Evolutionary conservation across 2,113 vertebrate species (phyloP), one percentile per base, ranked within the genome.

Genomic region (Coptodon rendalli): DNA sequence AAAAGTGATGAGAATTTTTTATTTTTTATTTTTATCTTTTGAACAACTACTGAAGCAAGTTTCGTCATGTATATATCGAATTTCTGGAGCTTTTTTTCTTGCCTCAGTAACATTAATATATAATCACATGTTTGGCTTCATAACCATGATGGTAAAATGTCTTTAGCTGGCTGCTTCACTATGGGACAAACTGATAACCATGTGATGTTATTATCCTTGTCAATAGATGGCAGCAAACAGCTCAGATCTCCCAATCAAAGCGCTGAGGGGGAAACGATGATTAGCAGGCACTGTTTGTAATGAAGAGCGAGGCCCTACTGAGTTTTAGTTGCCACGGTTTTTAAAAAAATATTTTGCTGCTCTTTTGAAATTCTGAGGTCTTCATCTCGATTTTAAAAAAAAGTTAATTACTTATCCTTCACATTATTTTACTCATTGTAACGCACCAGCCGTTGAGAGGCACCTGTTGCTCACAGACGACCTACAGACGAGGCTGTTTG

Each of bases 141-240:
- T 22, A 45, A 45, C 9, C 38, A 4, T 61, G 7, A 16, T 80
- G 50, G 5, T 12, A 66, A 63, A 9, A 59, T 27, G 38, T 29
- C 16, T 29, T 66, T 36, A 29, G 8, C 22, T 27, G 3, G n/a
- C 17, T 56, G 8, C 31, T 80, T 43, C 53, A 43, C 22, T n/a
- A 19, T 43, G 14, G 40, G 8, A 40, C 19, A 27, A 34, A 54
- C 48, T 90, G 50, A 79, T 34, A 29, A 19, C 7, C 4, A 19
- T 88, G 83, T 73, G 27, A 82, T 63, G 85, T 43, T 5, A 16
- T 3, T 2, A 2, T 19, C 3, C 6, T 88, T 27, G 31, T 92
- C 96, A 95, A 94, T 82, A 97, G 96, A 91, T 93, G 96, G 96
- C 96, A 96, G 96, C 94, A 96, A 89, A 95, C 40, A 52, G 86